Evolutionary conservation across 1,140 invertebrate species (phyloP).

Genomic region (Zophobas morio): DNA sequence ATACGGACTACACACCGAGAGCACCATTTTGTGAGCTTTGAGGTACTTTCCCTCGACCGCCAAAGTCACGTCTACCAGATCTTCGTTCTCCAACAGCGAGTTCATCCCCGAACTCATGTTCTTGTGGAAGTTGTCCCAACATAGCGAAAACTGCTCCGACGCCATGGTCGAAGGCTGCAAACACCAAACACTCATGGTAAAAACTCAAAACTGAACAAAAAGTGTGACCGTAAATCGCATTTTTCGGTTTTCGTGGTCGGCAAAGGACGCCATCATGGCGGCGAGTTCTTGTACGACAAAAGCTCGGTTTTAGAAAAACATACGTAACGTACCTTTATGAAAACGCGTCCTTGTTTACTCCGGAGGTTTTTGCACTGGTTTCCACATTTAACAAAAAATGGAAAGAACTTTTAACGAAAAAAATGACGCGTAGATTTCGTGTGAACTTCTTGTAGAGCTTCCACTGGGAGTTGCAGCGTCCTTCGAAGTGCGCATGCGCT

Average conservation of each 20-base stretch:
- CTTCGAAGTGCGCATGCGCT: background rate
- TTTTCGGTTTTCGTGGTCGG: background rate
- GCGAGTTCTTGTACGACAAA: background rate
- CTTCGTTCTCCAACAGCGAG: conserved; percentile 77
- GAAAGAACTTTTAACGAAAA: conserved; percentile 10
- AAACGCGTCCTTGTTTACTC: conserved; percentile 23
- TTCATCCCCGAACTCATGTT: conserved; percentile 77
- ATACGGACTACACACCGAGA: conserved; percentile 89
- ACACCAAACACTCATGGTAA: background rate
- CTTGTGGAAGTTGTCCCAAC: conserved; percentile 79
- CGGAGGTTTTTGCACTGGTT: background rate
- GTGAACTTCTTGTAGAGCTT: background rate
- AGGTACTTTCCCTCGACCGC: conserved; percentile 87
- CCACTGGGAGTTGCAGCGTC: background rate
- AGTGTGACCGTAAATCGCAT: background rate
- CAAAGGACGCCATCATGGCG: conserved; percentile 57
- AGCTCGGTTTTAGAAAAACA: background rate
- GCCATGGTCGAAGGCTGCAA: conserved; percentile 61
- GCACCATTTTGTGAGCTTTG: conserved; percentile 88
- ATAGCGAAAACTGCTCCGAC: conserved; percentile 75
- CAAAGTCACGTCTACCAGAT: conserved; percentile 88
- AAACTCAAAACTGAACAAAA: no score
- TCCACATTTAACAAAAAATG: conserved; percentile 30
- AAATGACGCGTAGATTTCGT: background rate
- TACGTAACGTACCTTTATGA: conserved; percentile 44